Base-by-base conservation (phyloP, 2,797 vertebrate genomes). In the Aulostomus chinensis region DNA sequence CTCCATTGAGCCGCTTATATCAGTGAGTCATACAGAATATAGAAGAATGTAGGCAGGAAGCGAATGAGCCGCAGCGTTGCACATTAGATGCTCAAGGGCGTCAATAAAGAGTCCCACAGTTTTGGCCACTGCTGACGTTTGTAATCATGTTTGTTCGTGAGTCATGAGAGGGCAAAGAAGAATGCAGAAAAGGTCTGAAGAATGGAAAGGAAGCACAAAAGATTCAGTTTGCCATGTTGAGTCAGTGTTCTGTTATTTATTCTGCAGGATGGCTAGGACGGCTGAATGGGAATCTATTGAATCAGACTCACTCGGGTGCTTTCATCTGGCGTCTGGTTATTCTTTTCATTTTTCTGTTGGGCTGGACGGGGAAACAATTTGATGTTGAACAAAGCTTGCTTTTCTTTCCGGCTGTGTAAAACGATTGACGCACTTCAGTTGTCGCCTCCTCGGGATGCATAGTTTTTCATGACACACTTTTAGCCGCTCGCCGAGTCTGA, bases 401-500 rank as follows among this genome's bases (percentile, higher is more conserved):
- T 65, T 87, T 83, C 51, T 80, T 67, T 47, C 16, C 25, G 4
- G 48, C 60, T 52, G 15, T 31, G 31, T 16, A 12, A 52, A 37
- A 26, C 42, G 41, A 38, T 28, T 86, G 76, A 89, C 72, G 73
- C 47, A 57, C 24, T 49, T 83, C 53, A 40, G 34, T 12, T 39
- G 30, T 64, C 71, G 67, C 85, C 80, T 58, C 48, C 68, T 81
- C 58, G 14, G 59, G 73, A 70, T 37, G 41, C 76, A 79, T 41
- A 65, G 34, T 52, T 65, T 33, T 76, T 61, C 48, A 52, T 55
- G 74, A 80, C 73, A 80, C 77, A 59, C 71, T 73, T 84, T 63
- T 55, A 46, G 55, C 63, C 25, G 32, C 69, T 59, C 26, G 4
- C 13, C 1, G 30, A 45, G 24, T 20, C 52, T 12, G 32, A 32